Percentiles rank a stretch among this genome's conserved stretches.
Conservation (phyloP, 2,113 vertebrate genomes). For the Catharus minimus region DNA sequence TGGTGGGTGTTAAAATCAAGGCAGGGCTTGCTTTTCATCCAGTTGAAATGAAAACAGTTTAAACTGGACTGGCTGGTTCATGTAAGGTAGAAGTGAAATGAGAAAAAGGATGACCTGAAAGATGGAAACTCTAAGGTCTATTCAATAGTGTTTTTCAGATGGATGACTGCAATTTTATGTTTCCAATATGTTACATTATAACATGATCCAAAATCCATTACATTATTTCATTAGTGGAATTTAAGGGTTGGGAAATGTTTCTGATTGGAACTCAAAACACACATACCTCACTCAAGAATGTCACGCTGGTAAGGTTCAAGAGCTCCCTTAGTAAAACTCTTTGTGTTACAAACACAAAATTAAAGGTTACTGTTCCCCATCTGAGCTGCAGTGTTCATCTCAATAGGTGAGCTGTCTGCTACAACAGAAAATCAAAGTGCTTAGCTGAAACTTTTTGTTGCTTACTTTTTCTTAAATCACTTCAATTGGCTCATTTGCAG, state of each 20-base stretch:
- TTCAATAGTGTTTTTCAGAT: background rate
- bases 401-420: background rate
- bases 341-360: background rate
- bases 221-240: background rate
- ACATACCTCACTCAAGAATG: background rate
- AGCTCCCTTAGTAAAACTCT: background rate
- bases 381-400: background rate
- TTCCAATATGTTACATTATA: background rate
- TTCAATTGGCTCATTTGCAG: background rate
- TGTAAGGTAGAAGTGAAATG: slow-evolving; percentile 29
- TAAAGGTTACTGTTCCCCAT: background rate
- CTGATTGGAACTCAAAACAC: background rate
- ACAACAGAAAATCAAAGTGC: background rate
- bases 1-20: slow-evolving; percentile 27
- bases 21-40: background rate
- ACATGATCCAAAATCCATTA: background rate
- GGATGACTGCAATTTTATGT: background rate
- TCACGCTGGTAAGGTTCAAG: background rate
- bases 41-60: slow-evolving; percentile 25
- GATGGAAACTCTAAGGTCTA: background rate
- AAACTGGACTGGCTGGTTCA: background rate
- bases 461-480: background rate
- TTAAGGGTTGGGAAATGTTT: background rate
- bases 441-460: background rate
- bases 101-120: background rate